Evolutionary conservation across 2,797 vertebrate genomes (phyloP), one percentile per base, ranked within the genome.

Genomic region (Liasis olivaceus): DNA sequence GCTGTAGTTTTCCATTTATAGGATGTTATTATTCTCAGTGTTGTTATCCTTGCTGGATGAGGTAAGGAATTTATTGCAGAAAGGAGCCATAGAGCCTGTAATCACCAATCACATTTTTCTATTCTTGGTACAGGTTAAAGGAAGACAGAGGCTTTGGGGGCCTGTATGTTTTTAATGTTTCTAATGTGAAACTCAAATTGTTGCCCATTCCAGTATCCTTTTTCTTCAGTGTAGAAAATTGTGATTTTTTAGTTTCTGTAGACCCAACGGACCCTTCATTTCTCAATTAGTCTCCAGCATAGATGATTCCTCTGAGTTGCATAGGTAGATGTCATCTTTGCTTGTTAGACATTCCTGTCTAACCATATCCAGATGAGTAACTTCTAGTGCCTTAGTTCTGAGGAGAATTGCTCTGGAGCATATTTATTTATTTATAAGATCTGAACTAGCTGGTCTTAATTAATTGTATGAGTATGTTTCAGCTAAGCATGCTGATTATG

Each of bases 381-480:
- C 12, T 66, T 66, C 64, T 66, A 69, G 2, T 69, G n/a, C 28
- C 28, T 69, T 31, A 69, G 13, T 69, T 69, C 66, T 6, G 66
- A 69, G 14, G 66, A 69, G 66, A 69, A 31, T 69, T 31, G 66
- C 66, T 69, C 13, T 31, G 14, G n/a, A 31, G 2, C n/a, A 15
- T 69, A 31, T 69, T 69, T 69, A 31, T 69, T 69, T 69, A 69
- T 69, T 31, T 66, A n/a, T 13, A 31, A 69, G 13, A 69, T 5
- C n/a, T 69, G 66, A 69, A 31, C 13, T 31, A 69, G 4, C 66
- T 69, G n/a, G 51, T 51, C 51, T 6, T 51, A 94, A 62, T 89
- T 72, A 42, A 20, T 85, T 94, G 88, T 85, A 66, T 91, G 0
- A 89, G 17, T 93, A 94, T 72, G 90, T 77, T 93, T 91, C 59